Evolutionary conservation across 2,113 vertebrate species (phyloP), one percentile per base, ranked within the genome.

Genomic region (Corythornis madagascariensis): DNA sequence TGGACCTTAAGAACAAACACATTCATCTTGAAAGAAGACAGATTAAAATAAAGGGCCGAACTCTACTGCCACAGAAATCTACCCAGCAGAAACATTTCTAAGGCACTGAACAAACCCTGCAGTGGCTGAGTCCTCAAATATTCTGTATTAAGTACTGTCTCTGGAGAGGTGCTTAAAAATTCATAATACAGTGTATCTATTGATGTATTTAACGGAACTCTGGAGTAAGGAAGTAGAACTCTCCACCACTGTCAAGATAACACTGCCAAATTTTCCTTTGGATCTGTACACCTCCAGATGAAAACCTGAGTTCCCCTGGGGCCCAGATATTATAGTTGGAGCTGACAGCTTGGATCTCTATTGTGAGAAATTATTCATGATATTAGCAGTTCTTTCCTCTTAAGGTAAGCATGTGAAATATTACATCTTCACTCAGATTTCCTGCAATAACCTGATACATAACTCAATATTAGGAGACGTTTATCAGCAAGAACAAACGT

Each of bases 331-430:
- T 96, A 90, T 70, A 95, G 92, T 90, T 93, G 89, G 89, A 92
- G 91, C 73, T 96, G 95, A 95, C 96, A 97, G 94, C 94, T 97
- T 96, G 94, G 89, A 96, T 96, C 93, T 96, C 85, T 94, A 96
- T 96, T 94, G 94, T 96, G 73, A 96, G 94, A 90, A 96, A 96
- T 96, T 96, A 96, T 96, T 96, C 87, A 96, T 97, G 87, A 92
- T 93, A 94, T 97, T 95, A 97, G 88, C 84, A 89, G 85, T 75
- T 92, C 95, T 95, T 83, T 85, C 92, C 90, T 96, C 92, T 93
- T 94, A 91, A 96, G 86, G 95, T 93, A 93, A 94, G 86, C 82
- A 85, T 63, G 86, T 89, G 94, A 95, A 95, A 95, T 95, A 97
- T 93, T 96, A 95, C 95, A 94, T 96, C 93, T 95, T 96, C 92